Evolutionary conservation across 2,797 vertebrate genomes (phyloP).

Genomic region (Argentina silus): DNA sequence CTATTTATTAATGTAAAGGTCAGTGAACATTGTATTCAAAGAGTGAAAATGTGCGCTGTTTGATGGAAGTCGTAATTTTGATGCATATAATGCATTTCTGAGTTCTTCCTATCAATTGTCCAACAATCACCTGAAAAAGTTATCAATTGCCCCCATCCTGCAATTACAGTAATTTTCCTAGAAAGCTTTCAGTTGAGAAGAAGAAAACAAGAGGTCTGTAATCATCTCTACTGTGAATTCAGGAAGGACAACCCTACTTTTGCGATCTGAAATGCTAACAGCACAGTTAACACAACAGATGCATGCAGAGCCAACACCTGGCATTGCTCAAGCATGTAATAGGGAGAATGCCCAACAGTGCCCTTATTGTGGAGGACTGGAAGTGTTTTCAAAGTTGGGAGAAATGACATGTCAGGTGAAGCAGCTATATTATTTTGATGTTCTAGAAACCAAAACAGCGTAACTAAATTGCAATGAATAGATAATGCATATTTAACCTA

Average conservation of each 20-base stretch:
- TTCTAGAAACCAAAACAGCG: conserved; percentile 21
- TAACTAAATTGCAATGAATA: conserved; percentile 9
- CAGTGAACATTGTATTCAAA: background rate
- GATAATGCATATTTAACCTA: too few species aligned
- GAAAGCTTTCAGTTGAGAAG: conserved; percentile 5
- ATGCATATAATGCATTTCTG: too few species aligned
- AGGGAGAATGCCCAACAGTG: conserved; percentile 6
- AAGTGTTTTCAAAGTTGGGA: background rate
- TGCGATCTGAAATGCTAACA: conserved; percentile 1
- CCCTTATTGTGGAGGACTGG: conserved; percentile 1
- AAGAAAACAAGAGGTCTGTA: background rate
- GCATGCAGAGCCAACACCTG: conserved; percentile 23
- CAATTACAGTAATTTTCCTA: background rate
- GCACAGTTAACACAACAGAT: conserved; percentile 13
- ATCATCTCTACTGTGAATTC: background rate
- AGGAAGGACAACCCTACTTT: background rate
- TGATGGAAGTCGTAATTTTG: too few species aligned
- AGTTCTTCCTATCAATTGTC: too few species aligned
- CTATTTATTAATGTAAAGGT: background rate
- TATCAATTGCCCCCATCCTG: background rate
- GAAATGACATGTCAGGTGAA: background rate
- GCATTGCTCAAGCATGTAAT: conserved; percentile 26
- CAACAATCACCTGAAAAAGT: background rate
- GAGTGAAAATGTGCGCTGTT: too few species aligned
- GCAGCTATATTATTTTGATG: background rate